phyloP scores from a whole-genome alignment of 2,797 vertebrate genomes.

The Microcaecilia unicolor region DNA sequence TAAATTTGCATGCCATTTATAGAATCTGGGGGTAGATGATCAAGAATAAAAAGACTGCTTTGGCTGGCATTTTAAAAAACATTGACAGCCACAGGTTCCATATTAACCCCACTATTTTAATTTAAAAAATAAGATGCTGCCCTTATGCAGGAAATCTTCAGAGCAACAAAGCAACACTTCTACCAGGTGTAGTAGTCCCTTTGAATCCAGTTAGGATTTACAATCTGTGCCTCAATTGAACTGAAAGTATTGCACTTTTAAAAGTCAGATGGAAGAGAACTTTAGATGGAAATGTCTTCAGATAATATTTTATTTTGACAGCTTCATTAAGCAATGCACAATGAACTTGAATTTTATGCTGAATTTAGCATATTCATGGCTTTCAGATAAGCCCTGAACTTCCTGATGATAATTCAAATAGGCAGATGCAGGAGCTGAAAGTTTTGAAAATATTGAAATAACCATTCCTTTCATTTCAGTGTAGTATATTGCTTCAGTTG shows the following conservation, averaged over 20 bases:
- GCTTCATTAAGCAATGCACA: constrained; percentile 25
- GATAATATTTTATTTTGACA: constrained; percentile 26
- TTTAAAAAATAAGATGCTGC: too few relatives aligned
- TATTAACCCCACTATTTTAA: too few relatives aligned
- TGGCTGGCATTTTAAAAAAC: too few relatives aligned
- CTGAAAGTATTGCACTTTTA: constrained; percentile 21
- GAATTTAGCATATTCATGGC: constrained; percentile 6
- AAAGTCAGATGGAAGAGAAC: constrained; percentile 19
- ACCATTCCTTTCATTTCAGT: not conserved
- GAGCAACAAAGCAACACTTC: too few relatives aligned
- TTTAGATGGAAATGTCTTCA: constrained; percentile 17
- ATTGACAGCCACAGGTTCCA: too few relatives aligned
- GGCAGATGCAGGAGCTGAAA: constrained; percentile 3
- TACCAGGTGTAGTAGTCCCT: too few relatives aligned
- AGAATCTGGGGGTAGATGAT: too few relatives aligned
- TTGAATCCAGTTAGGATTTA: too few relatives aligned
- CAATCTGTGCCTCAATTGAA: too few relatives aligned
- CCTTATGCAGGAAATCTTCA: too few relatives aligned
- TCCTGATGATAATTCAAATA: constrained; percentile 4
- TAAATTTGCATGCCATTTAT: too few relatives aligned
- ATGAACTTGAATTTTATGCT: constrained; percentile 7
- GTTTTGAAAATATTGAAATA: not conserved
- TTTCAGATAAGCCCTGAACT: not conserved
- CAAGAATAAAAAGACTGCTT: too few relatives aligned
- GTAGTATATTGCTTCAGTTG: rapidly evolving